Base-by-base conservation (phyloP, 2,113 vertebrate genomes). In the Corythornis vintsioides region DNA sequence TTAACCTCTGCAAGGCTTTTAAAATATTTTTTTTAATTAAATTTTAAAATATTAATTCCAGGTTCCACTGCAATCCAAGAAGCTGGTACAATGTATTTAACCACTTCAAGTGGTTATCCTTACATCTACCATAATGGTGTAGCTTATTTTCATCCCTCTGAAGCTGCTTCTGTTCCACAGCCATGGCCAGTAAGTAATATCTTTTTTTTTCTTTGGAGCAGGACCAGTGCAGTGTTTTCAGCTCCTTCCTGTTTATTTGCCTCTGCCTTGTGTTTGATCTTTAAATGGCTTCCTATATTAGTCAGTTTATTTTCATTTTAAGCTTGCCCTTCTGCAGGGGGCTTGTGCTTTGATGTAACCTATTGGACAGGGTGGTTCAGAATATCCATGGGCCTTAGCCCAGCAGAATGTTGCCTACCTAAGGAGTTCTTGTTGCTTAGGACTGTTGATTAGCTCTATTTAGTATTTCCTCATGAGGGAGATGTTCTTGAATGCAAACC, bases 101-200 rank as follows among this genome's bases (percentile, higher is more conserved):
- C 98, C 35, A 98, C 98, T 69, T 97, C 98, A 20, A 98, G 98
- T 65, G 98, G 98, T 14, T 98, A 97, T 89, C 98, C 98, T 18
- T 99, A 98, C 55, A 97, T 98, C 90, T 99, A 98, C 84, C 98
- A 98, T 94, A 98, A 99, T 52, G 98, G 98, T 63, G 97, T 98
- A 94, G 98, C 98, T 89, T 99, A 99, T 93, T 99, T 99, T 97
- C 97, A 98, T 89, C 96, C 95, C 29, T 96, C 98, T 61, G 98
- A 97, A 79, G 93, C 96, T 71, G 82, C 94, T 89, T 95, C 97
- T 76, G 90, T 97, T 90, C 83, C 86, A 29, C 95, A 97, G n/a
- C 96, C 97, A n/a, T 98, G 98, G 98, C 97, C 97, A 92, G 98
- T 98, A 96, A 98, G 98, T 97, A 91, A 63, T 76, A 89, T 12